phyloP scores from a whole-genome alignment of 2,113 vertebrate genomes.

The Nesoenas mayeri region DNA sequence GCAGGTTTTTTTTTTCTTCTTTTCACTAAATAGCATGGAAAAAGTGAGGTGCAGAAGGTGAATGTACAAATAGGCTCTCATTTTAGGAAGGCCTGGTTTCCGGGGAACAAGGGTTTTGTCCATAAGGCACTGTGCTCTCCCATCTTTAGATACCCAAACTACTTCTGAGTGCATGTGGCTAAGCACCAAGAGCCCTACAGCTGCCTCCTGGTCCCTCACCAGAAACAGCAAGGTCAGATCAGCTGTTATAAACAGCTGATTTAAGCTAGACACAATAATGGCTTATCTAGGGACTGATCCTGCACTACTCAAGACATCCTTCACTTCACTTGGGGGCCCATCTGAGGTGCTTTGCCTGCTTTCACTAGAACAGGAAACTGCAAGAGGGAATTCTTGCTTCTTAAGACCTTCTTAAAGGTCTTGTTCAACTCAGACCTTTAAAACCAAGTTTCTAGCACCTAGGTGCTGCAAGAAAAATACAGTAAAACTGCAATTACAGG shows the following conservation, averaged over 20 bases:
- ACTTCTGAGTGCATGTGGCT: neutral
- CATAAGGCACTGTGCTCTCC: neutral
- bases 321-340: neutral
- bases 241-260: neutral
- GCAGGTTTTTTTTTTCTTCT: neutral
- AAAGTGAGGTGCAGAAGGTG: neutral
- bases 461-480: neutral
- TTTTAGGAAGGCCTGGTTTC: neutral
- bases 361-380: neutral
- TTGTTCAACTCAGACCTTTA: neutral
- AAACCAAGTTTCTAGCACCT: neutral
- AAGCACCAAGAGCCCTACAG: neutral
- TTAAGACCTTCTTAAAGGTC: neutral
- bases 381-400: neutral
- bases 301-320: neutral
- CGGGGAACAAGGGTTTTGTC: neutral
- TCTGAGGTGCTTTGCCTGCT: neutral
- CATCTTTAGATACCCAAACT: neutral
- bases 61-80: neutral
- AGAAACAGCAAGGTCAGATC: neutral
- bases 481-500: neutral
- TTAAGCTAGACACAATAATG: neutral
- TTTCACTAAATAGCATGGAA: neutral
- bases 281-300: neutral
- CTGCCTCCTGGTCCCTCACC: neutral